Conservation (phyloP, 2,888 invertebrate species). For the Leucophenga maculata region DNA sequence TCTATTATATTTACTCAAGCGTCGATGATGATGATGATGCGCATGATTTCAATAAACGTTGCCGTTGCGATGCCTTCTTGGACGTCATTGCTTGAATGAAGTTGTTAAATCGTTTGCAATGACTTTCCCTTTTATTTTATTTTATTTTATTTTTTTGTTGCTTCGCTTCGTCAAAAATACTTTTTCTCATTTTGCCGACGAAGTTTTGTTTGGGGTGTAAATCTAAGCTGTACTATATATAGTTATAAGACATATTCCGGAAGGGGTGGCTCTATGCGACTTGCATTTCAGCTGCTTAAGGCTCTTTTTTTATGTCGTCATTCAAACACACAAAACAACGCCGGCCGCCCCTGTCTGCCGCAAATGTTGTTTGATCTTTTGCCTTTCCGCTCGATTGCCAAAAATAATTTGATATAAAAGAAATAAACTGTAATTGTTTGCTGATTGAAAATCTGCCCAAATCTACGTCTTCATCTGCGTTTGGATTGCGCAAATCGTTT, state of each 20-base stretch:
- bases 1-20: constrained; percentile 14
- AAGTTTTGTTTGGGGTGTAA: background rate
- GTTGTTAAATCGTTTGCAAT: constrained; percentile 69
- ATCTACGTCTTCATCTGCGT: constrained; percentile 13
- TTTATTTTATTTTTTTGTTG: background rate
- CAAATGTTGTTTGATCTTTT: constrained; percentile 36
- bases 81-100: constrained; percentile 23
- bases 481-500: constrained; percentile 9
- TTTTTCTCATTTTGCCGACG: background rate
- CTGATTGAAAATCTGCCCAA: constrained; percentile 60
- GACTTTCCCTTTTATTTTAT: constrained; percentile 55
- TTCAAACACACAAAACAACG: background rate
- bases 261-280: background rate
- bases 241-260: background rate
- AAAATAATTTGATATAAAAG: constrained; percentile 65
- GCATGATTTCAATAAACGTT: constrained; percentile 5
- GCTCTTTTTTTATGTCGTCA: constrained; percentile 23
- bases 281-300: constrained; percentile 13
- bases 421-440: constrained; percentile 64
- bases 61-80: constrained; percentile 5
- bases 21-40: constrained; percentile 16
- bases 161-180: background rate
- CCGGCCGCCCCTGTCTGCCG: background rate
- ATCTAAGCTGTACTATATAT: background rate
- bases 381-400: constrained; percentile 63